A percentile compares a stretch with the other conserved stretches of the same genome.
Evolutionary conservation across 2,797 vertebrate species (phyloP).

Genomic region (Nasua narica): DNA sequence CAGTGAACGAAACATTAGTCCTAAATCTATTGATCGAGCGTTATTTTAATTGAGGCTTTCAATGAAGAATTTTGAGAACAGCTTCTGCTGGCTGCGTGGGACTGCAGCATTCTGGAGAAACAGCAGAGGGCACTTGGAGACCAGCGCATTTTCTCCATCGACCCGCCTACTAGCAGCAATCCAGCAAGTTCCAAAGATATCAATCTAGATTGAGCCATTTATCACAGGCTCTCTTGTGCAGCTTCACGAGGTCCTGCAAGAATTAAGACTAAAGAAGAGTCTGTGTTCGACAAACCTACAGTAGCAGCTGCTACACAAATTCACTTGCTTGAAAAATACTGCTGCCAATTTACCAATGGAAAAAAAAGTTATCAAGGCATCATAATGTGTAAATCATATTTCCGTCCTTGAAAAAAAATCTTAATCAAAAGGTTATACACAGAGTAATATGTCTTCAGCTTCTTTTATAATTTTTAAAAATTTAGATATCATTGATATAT

Average conservation of each 20-base stretch:
- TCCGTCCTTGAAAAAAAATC: not conserved
- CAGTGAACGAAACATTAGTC: slow-evolving; percentile 14
- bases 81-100: not conserved
- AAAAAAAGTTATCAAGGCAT: not conserved
- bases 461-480: not conserved
- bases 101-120: slow-evolving; percentile 38
- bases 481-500: not conserved
- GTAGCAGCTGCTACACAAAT: not conserved
- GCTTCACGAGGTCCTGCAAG: not conserved
- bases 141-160: not conserved
- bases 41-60: not conserved
- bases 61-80: not conserved
- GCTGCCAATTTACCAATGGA: not conserved
- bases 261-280: not conserved
- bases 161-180: accelerated
- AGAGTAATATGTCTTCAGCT: not conserved
- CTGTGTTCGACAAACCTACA: accelerated
- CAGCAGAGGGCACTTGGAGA: slow-evolving; percentile 82
- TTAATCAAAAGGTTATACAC: not conserved
- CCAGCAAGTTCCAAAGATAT: not conserved
- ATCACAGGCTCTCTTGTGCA: not conserved
- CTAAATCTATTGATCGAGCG: not conserved
- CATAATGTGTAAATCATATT: not conserved
- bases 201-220: not conserved
- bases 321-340: not conserved